Conservation (phyloP, 2,797 vertebrate species). For the Hyperoplus lanceolatus region DNA sequence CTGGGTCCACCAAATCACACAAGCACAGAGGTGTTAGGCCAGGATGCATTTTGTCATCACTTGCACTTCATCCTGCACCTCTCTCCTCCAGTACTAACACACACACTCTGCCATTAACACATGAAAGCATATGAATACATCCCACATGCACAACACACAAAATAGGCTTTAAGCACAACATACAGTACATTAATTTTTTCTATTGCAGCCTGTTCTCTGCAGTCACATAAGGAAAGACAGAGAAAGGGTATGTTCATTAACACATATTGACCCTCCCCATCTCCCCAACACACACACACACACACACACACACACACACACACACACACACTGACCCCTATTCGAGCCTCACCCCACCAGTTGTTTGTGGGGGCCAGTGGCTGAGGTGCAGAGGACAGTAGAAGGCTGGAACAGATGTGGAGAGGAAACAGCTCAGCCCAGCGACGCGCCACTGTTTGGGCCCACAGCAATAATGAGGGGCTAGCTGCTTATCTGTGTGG, state of each 20-base stretch:
- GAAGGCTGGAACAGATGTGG: slow-evolving; percentile 56
- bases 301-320: slow-evolving; percentile 5
- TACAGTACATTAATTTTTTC: neutral
- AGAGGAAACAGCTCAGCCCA: slow-evolving; percentile 65
- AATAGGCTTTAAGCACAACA: neutral
- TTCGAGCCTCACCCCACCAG: slow-evolving; percentile 63
- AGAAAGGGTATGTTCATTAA: slow-evolving; percentile 24
- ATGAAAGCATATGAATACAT: slow-evolving; percentile 16
- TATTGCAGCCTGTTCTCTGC: slow-evolving; percentile 24
- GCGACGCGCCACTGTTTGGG: slow-evolving; percentile 66
- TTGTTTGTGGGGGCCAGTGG: slow-evolving; percentile 53
- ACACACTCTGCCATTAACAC: slow-evolving; percentile 45
- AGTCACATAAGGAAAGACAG: slow-evolving; percentile 16
- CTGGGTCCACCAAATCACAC: slow-evolving; percentile 66
- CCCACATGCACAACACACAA: neutral
- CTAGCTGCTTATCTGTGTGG: slow-evolving; percentile 42
- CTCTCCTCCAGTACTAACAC: slow-evolving; percentile 19
- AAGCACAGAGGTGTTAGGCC: slow-evolving; percentile 78
- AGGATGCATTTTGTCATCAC: slow-evolving; percentile 85
- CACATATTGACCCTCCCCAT: slow-evolving; percentile 44
- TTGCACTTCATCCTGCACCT: slow-evolving; percentile 56
- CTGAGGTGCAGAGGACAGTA: slow-evolving; percentile 57
- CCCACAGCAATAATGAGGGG: slow-evolving; percentile 60
- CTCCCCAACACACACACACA: slow-evolving; percentile 25
- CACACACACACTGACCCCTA: slow-evolving; percentile 29